A percentile compares a stretch with the other conserved stretches of the same genome.
Evolutionary conservation across 2,113 vertebrate species (phyloP).

Genomic region (Marmota flaviventris): DNA sequence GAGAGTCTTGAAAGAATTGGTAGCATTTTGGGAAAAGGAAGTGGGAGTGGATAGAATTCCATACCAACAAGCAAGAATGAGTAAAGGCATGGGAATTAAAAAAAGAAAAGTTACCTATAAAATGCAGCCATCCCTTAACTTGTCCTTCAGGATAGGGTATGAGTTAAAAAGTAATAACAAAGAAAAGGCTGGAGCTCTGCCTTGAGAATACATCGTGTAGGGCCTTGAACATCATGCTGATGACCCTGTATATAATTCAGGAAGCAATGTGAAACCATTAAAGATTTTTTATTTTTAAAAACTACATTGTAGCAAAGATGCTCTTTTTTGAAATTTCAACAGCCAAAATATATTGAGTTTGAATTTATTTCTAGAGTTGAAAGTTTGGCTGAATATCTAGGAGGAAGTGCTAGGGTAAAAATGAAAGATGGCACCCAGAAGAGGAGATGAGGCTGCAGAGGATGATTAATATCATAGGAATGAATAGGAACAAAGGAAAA

Average conservation of each 20-base stretch:
- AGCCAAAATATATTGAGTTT: constrained; percentile 41
- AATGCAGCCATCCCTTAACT: neutral
- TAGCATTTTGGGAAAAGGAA: neutral
- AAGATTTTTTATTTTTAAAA: constrained; percentile 25
- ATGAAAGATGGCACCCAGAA: constrained; percentile 3
- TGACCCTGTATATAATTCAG: constrained; percentile 58
- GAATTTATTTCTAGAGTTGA: constrained; percentile 9
- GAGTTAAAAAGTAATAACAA: constrained; percentile 7
- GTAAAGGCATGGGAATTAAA: neutral
- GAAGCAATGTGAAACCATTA: constrained; percentile 33
- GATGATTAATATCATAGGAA: neutral
- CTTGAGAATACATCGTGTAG: neutral
- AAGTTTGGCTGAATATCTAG: constrained; percentile 2
- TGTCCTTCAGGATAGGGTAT: neutral
- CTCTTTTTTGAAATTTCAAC: constrained; percentile 51
- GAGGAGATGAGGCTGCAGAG: neutral
- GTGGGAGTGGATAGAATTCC: neutral
- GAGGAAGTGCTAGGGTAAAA: neutral
- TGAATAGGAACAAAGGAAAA: constrained; percentile 2
- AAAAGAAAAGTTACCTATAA: neutral
- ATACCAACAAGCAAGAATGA: constrained; percentile 31
- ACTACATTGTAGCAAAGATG: constrained; percentile 32
- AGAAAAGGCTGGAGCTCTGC: constrained; percentile 19
- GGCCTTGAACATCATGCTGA: neutral
- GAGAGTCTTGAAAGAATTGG: neutral